phyloP scores from a whole-genome alignment of 2,888 invertebrate genomes.

The Tipula vernalis region DNA sequence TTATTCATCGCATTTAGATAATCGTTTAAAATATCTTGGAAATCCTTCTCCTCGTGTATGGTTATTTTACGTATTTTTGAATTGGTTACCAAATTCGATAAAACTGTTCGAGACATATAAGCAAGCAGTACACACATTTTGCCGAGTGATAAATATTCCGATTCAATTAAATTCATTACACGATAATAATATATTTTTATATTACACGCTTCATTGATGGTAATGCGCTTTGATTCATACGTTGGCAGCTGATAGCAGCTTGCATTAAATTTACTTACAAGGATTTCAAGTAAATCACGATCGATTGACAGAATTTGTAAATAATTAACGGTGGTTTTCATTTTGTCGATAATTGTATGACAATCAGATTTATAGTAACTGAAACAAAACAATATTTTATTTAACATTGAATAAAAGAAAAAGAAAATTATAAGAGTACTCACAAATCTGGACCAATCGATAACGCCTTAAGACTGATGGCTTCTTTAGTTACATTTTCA shows the following conservation, averaged over 20 bases:
- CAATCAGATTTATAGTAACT: background rate
- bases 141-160: background rate
- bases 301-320: background rate
- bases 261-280: background rate
- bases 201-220: background rate
- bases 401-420: background rate
- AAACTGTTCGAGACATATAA: background rate
- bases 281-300: background rate
- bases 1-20: background rate
- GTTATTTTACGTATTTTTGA: background rate
- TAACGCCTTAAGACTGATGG: background rate
- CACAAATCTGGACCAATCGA: background rate
- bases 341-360: background rate
- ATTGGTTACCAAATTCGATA: background rate
- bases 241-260: background rate
- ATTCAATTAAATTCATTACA: background rate
- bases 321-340: background rate
- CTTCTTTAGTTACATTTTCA: background rate
- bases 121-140: background rate
- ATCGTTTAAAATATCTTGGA: background rate
- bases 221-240: background rate
- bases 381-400: background rate
- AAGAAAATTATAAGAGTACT: background rate
- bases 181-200: background rate
- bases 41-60: background rate